phyloP scores from a whole-genome alignment of 2,888 invertebrate genomes.

The Hirtodrosophila alboralis region DNA sequence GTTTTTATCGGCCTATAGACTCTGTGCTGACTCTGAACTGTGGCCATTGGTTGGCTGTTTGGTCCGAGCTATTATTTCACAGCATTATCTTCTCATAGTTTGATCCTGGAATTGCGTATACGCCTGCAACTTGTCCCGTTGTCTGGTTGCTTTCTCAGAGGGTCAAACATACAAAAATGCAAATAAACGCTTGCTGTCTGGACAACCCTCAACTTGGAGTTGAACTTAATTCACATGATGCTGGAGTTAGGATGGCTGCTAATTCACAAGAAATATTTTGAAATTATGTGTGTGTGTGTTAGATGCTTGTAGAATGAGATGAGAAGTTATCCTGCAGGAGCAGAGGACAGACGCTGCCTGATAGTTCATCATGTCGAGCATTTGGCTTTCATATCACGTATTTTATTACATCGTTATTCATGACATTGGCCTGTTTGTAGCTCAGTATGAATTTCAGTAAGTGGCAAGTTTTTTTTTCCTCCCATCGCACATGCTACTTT shows the following conservation, averaged over 20 bases:
- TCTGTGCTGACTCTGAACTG: conserved; percentile 18
- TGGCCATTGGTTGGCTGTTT: conserved; percentile 13
- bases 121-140: conserved; percentile 16
- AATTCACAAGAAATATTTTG: conserved; percentile 61
- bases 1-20: conserved; percentile 25
- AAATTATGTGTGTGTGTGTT: conserved; percentile 43
- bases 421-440: conserved; percentile 59
- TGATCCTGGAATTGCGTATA: conserved; percentile 31
- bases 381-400: conserved; percentile 76
- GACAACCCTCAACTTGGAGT: conserved; percentile 4
- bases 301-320: too few relatives aligned
- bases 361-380: conserved; percentile 69
- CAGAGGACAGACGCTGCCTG: conserved; percentile 24
- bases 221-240: conserved; percentile 23
- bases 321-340: conserved; percentile 22
- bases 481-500: conserved; percentile 31
- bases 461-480: conserved; percentile 57
- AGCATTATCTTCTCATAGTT: conserved; percentile 66
- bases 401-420: conserved; percentile 79
- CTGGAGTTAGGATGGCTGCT: conserved; percentile 44
- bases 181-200: conserved; percentile 40
- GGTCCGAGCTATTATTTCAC: conserved; percentile 45
- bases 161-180: conserved; percentile 34
- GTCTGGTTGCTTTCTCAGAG: conserved; percentile 10
- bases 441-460: conserved; percentile 50